Base-by-base conservation (phyloP, 2,113 vertebrate species). In the Sphaerodactylus townsendi region DNA sequence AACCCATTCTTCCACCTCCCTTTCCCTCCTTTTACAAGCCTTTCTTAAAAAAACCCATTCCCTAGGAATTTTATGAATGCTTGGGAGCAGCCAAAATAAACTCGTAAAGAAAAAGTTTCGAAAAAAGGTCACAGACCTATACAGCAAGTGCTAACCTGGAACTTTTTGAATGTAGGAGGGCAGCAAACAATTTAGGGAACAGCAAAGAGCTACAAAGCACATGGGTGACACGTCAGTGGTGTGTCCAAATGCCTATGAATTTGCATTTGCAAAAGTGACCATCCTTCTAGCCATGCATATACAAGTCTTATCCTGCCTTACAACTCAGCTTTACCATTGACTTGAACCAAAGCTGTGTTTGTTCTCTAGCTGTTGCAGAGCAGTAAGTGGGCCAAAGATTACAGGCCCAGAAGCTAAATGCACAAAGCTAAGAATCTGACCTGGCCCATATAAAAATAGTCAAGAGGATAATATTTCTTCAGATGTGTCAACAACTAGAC, bases 41-140 rank as follows among this genome's bases (percentile, higher is more conserved):
- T 72, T 84, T 93, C 94, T 95, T 95, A 94, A 96, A 95, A 94
- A 93, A 95, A 94, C 93, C 94, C 87, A 7, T 93, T 96, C 95
- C 95, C 93, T 85, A 94, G 96, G 97, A 97, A 97, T 97, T 97
- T 96, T 97, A 96, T 89, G 95, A 97, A 97, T 97, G 96, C 93
- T 94, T 92, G 50, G 90, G 93, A 93, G 90, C 90, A 90, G 97
- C 96, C 96, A 97, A 97, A 96, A 96, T 95, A 96, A 97, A 97
- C 96, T 97, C 93, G 35, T 96, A 96, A 96, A 96, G 93, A 91
- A 93, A 87, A 92, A 92, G 95, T 95, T 95, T 96, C 94, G 95
- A 94, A 94, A 95, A 93, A 91, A 95, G 96, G 96, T 96, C 96
- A 95, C 53, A 85, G 95, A 95, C 94, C 94, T 80, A 4, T 92